These are phyloP conservation scores for Venusia cambrica DNA, from an alignment of 2,888 invertebrate species.

Conservation along the genomic window DNA sequence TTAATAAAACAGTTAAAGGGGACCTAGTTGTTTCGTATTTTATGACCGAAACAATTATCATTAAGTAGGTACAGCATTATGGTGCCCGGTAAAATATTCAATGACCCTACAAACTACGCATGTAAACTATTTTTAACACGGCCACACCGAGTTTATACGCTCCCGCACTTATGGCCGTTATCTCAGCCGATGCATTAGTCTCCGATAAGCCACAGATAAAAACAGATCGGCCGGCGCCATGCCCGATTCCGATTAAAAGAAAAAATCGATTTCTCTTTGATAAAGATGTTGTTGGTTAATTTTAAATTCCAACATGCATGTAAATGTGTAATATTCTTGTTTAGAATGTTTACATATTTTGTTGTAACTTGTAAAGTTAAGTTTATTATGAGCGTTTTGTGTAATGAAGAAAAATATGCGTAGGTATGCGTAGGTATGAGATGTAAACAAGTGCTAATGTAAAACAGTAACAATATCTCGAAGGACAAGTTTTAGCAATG, in stretches of 20 bases:
- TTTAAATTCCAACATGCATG: slow-evolving; percentile 67
- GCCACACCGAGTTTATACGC: slow-evolving; percentile 78
- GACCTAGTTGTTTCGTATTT: slow-evolving; percentile 1
- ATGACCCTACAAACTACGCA: slow-evolving; percentile 65
- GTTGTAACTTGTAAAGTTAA: slow-evolving; percentile 36
- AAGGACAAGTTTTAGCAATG: no score
- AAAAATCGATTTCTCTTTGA: slow-evolving; percentile 67
- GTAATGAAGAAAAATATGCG: no score
- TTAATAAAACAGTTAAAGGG: no score
- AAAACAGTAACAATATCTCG: no score
- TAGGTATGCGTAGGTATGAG: no score
- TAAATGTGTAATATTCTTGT: slow-evolving; percentile 46
- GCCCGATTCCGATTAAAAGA: slow-evolving; percentile 73
- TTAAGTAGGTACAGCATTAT: slow-evolving; percentile 10
- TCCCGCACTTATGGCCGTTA: slow-evolving; percentile 75
- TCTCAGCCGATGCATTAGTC: slow-evolving; percentile 77
- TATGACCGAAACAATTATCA: slow-evolving; percentile 4
- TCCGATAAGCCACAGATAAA: slow-evolving; percentile 76
- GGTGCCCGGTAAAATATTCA: slow-evolving; percentile 29
- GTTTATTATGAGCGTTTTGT: no score
- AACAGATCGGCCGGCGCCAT: slow-evolving; percentile 77
- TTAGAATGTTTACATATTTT: slow-evolving; percentile 40
- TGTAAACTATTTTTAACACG: slow-evolving; percentile 80
- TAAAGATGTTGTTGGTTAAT: slow-evolving; percentile 76
- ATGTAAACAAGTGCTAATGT: no score